Base-by-base conservation (phyloP, 2,888 invertebrate genomes). In the Acanthosoma haemorrhoidale region DNA sequence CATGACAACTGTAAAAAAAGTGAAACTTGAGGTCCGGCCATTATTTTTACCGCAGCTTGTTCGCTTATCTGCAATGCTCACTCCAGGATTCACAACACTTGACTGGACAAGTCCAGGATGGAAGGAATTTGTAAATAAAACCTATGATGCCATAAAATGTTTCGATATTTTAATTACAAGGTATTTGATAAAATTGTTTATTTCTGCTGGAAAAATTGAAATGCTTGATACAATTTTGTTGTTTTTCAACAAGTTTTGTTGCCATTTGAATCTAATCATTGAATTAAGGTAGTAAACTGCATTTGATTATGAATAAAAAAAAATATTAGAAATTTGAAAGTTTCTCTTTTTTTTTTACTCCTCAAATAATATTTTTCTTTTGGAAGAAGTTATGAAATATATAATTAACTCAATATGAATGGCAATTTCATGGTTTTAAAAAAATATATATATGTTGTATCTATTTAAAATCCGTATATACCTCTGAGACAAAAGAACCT, bases 71-170 rank as follows among this genome's bases (percentile, higher is more conserved):
- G 88, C 89, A 9, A 86, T 92, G 74, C 82, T 96, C 25, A 87
- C 90, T 69, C 94, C 95, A 0, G 95, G 92, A 0, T 81, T 96
- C 31, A 86, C 86, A 21, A 84, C 85, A 11, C 85, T 96, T 13
- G 90, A 89, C 34, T 97, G 96, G 96, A 93, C 94, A 1, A 89
- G 91, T 72, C 85, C 88, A 15, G 87, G 89, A 74, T 94, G 96
- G 89, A 85, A 87, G 70, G 83, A 84, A 69, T 95, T 92, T 79
- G 87, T 91, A 72, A 86, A 89, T 71, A 84, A 84, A 68, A 90
- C 91, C 25, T 88, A 89, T 74, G 84, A 86, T 39, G 90, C 91
- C 18, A 89, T 96, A 25, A 86, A 88, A 74, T 87, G 88, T 69
- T 93, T 96, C 78, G 92, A 93, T 78, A 81, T 87, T 64, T 80